Conservation (phyloP, 1,140 invertebrate species). For the Glossosoma conforme region DNA sequence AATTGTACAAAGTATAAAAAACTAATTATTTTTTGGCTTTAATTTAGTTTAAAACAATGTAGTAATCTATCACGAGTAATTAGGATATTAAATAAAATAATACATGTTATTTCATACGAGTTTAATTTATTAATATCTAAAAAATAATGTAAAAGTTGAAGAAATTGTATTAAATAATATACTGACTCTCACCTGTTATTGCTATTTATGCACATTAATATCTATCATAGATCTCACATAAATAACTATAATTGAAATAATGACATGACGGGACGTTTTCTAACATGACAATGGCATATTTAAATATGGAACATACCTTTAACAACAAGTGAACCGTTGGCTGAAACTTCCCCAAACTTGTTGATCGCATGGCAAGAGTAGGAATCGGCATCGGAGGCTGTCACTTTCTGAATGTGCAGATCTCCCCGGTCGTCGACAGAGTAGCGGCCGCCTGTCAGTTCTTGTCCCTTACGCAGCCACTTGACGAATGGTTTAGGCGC, state of each 20-base stretch:
- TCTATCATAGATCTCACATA: too few relatives aligned
- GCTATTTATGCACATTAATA: too few relatives aligned
- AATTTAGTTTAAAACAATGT: too few relatives aligned
- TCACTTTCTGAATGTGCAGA: constrained; percentile 77
- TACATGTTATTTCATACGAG: too few relatives aligned
- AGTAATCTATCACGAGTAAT: too few relatives aligned
- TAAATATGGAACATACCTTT: constrained; percentile 56
- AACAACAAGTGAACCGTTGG: constrained; percentile 71
- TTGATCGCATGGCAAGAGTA: constrained; percentile 92
- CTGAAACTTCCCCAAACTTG: constrained; percentile 79
- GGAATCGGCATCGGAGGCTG: constrained; percentile 77
- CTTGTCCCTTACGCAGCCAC: constrained; percentile 80
- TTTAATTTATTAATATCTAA: constrained; percentile 22
- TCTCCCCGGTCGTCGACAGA: constrained; percentile 71
- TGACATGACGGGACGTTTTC: too few relatives aligned
- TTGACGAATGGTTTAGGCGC: constrained; percentile 92
- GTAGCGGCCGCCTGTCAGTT: constrained; percentile 81
- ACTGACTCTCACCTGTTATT: too few relatives aligned
- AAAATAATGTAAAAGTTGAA: background rate
- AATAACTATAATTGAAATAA: too few relatives aligned
- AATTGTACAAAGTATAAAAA: too few relatives aligned
- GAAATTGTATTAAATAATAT: too few relatives aligned
- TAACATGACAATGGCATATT: background rate
- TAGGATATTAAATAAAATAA: too few relatives aligned
- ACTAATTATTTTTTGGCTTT: too few relatives aligned